Evolutionary conservation across 2,888 invertebrate genomes (phyloP), one percentile per base, ranked within the genome.

Genomic region (Epirrita christyi): DNA sequence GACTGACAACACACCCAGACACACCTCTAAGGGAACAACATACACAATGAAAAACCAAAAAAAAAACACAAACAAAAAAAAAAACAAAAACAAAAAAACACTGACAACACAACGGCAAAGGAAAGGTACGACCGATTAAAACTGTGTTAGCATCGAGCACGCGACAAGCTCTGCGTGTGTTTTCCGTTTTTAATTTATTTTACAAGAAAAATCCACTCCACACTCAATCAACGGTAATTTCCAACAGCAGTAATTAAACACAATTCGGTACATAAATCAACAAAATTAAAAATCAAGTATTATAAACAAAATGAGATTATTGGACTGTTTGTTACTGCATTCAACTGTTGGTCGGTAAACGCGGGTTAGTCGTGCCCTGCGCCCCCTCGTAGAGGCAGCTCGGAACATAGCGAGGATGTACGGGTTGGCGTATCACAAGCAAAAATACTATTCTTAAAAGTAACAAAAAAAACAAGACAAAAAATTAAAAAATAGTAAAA

Each of bases 351-450:
- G 81, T 83, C 78, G 84, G 81, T 80, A 78, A 29, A 75, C 84
- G 85, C 72, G 70, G 80, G 87, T 88, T 88, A 87, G 84, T 83
- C 71, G 80, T 71, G 71, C 80, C 81, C 78, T 76, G 80, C 78
- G 78, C 73, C 71, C 69, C 65, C 69, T 8, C 28, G 38, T 7
- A 10, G 60, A 62, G 76, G 75, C 69, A 60, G 71, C 21, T 67
- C 50, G 86, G 87, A 80, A 79, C 80, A 80, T 87, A 86, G 88
- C 88, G 87, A 83, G 90, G 86, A 80, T 79, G 80, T 80, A 80
- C 86, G 86, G 90, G 88, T 81, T 86, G 88, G 89, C 88, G 89
- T 75, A 71, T 86, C 88, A 88, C 91, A 92, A 92, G 92, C 92
- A 89, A 89, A 82, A 85, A 86, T 82, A 86, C 88, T 88, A 86